A percentile compares a stretch with the other conserved stretches of the same genome.
These are phyloP conservation scores for Sphecodes monilicornis DNA, from an alignment of 2,888 invertebrate genomes.

Conservation along the genomic window DNA sequence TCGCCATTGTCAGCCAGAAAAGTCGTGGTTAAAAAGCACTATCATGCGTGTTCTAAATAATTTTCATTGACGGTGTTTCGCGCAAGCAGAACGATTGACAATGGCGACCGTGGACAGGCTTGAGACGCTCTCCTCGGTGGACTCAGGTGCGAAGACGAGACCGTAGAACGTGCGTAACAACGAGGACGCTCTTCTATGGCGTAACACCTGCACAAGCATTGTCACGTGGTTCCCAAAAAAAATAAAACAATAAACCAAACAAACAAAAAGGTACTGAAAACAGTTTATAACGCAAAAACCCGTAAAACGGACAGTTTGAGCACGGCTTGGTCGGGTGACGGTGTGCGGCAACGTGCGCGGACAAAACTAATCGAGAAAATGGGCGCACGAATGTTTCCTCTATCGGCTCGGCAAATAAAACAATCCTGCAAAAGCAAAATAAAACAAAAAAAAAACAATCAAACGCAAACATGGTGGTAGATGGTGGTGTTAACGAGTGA, in stretches of 20 bases:
- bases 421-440: slow-evolving; percentile 22
- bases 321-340: slow-evolving; percentile 83
- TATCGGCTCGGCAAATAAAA: slow-evolving; percentile 52
- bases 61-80: background rate
- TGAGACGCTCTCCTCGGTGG: slow-evolving; percentile 29
- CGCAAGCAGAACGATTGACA: slow-evolving; percentile 55
- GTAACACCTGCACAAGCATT: slow-evolving; percentile 65
- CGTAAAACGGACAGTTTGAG: slow-evolving; percentile 68
- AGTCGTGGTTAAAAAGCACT: background rate
- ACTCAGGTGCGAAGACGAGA: slow-evolving; percentile 34
- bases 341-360: slow-evolving; percentile 71
- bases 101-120: slow-evolving; percentile 54
- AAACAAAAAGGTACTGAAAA: slow-evolving; percentile 44
- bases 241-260: slow-evolving; percentile 60
- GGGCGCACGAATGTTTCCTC: slow-evolving; percentile 20
- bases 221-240: slow-evolving; percentile 68
- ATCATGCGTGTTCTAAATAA: background rate
- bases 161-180: slow-evolving; percentile 43
- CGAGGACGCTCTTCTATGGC: slow-evolving; percentile 55
- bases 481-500: slow-evolving; percentile 67
- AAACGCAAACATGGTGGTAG: slow-evolving; percentile 47
- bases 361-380: slow-evolving; percentile 10
- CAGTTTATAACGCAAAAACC: slow-evolving; percentile 37
- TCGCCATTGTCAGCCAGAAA: slow-evolving; percentile 65
- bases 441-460: slow-evolving; percentile 34